phyloP scores from a whole-genome alignment of 37 sponge, comb jelly and placozoan genomes.

The Hexactinellida sp. region DNA sequence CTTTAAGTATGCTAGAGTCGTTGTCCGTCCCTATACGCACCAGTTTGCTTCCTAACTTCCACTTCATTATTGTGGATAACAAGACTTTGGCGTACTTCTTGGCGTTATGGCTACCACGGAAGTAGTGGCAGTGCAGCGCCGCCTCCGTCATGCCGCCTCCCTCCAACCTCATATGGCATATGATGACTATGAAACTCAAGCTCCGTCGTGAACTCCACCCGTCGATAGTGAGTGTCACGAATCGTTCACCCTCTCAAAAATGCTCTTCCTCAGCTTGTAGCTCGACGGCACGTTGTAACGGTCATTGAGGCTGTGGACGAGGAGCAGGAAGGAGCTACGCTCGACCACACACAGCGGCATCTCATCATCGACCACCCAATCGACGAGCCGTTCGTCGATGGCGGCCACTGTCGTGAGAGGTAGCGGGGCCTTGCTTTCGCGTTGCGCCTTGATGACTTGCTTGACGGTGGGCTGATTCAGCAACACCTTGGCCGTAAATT shows the following conservation, averaged over 20 bases:
- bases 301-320: not conserved
- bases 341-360: not conserved
- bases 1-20: not conserved
- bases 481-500: not conserved
- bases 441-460: not conserved
- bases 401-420: not conserved
- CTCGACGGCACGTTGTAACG: not conserved
- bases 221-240: not conserved
- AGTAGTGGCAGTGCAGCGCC: no score
- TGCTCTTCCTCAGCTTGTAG: not conserved
- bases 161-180: no score
- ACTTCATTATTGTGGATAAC: not conserved
- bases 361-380: not conserved
- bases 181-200: not conserved
- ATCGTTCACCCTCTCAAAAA: not conserved
- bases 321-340: not conserved
- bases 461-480: not conserved
- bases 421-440: not conserved
- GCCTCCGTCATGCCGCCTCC: no score
- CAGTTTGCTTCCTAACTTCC: not conserved
- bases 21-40: not conserved
- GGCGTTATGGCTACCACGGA: no score
- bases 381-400: not conserved
- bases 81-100: not conserved
- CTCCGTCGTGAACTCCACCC: not conserved